These are phyloP conservation scores for Drosophila bifasciata DNA, from an alignment of 1,140 invertebrate genomes.

Conservation along the genomic window DNA sequence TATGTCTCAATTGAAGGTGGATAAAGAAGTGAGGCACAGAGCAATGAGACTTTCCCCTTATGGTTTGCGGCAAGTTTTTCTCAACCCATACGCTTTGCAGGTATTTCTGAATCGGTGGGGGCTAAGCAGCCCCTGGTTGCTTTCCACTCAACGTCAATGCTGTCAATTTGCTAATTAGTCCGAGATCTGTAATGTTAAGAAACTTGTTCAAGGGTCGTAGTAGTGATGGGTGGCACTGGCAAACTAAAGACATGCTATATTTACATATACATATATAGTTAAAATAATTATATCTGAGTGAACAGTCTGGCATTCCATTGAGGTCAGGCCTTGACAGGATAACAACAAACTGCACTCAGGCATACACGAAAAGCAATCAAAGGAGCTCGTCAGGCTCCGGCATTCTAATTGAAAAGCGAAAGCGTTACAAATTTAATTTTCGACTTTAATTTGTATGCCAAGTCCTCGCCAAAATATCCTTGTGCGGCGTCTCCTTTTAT, in stretches of 20 bases:
- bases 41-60: too few species aligned
- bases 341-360: conserved; percentile 52
- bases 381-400: conserved; percentile 36
- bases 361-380: conserved; percentile 59
- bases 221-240: conserved; percentile 9
- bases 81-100: too few species aligned
- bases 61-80: too few species aligned
- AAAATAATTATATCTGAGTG: too few species aligned
- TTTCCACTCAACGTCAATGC: conserved; percentile 45
- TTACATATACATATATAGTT: too few species aligned
- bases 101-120: too few species aligned
- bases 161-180: conserved; percentile 62
- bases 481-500: not conserved
- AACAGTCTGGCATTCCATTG: conserved; percentile 24
- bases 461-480: not conserved
- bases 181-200: conserved; percentile 46
- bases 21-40: too few species aligned
- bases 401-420: conserved; percentile 65
- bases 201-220: conserved; percentile 15
- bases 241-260: too few species aligned
- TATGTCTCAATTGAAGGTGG: conserved; percentile 48
- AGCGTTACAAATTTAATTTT: conserved; percentile 62
- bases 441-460: conserved; percentile 39
- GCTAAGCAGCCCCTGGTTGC: not conserved
- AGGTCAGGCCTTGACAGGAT: conserved; percentile 50